These are phyloP conservation scores for Meloidogyne floridensis DNA, from an alignment of 1,140 invertebrate genomes.

Conservation along the genomic window DNA sequence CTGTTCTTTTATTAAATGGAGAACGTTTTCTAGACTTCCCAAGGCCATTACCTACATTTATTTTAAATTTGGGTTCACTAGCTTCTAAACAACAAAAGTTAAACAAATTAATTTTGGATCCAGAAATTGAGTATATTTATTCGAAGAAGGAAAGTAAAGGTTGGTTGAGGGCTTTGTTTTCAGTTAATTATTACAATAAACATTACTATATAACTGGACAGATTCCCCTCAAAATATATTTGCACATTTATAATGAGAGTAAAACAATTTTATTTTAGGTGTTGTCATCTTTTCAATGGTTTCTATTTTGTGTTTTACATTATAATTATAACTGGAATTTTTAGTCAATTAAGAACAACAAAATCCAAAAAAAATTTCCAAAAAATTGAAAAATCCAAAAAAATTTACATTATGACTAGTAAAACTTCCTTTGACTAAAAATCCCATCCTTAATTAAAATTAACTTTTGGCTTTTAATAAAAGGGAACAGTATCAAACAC, in stretches of 20 bases:
- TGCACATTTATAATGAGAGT: not conserved
- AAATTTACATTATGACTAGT: no score
- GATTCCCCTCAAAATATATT: no score
- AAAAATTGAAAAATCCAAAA: no score
- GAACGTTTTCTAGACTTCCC: conserved; percentile 65
- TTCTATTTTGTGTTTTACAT: not conserved
- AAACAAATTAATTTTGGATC: not conserved
- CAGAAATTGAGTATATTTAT: conserved; percentile 21
- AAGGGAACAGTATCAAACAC: conserved; percentile 66
- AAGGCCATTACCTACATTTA: conserved; percentile 57
- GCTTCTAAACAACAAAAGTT: conserved; percentile 23
- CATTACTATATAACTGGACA: no score
- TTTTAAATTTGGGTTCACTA: conserved; percentile 62
- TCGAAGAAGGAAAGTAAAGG: conserved; percentile 29
- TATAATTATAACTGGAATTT: no score
- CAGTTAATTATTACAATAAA: no score
- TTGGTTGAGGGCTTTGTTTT: not conserved
- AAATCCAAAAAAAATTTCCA: not conserved
- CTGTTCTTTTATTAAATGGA: conserved; percentile 60
- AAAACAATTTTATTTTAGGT: conserved; percentile 23
- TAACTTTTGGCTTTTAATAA: not conserved
- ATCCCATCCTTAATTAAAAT: not conserved
- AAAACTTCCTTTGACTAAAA: no score
- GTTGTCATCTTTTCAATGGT: conserved; percentile 61
- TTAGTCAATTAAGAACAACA: no score